Conservation (phyloP, 2,888 invertebrate genomes). For the Lathronympha strigana region DNA sequence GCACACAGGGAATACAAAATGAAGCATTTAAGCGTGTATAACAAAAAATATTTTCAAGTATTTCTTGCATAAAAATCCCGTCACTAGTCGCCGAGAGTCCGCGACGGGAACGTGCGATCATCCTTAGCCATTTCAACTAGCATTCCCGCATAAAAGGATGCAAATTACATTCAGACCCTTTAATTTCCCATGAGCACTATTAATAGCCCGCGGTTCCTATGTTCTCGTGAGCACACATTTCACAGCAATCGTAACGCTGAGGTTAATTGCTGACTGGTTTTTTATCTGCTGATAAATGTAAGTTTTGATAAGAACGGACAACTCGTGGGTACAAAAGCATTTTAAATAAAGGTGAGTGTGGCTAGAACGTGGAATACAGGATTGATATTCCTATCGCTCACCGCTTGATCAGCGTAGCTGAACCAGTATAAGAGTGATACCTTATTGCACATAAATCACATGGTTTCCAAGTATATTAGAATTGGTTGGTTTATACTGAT, state of each 20-base stretch:
- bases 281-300: constrained; percentile 28
- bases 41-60: no score
- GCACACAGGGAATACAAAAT: no score
- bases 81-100: no score
- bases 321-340: constrained; percentile 15
- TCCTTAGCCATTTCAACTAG: constrained; percentile 33
- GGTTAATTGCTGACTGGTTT: constrained; percentile 29
- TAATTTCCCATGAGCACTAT: constrained; percentile 36
- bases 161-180: constrained; percentile 37
- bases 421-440: not conserved
- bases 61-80: no score
- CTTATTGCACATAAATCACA: not conserved
- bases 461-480: not conserved
- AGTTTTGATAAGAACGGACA: constrained; percentile 18
- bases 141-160: constrained; percentile 41
- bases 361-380: constrained; percentile 21
- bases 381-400: not conserved
- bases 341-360: constrained; percentile 16
- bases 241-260: constrained; percentile 16
- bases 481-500: not conserved
- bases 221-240: constrained; percentile 16
- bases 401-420: not conserved
- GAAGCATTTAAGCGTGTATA: no score
- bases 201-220: constrained; percentile 17
- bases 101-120: constrained; percentile 22